Conservation (phyloP, 2,888 invertebrate genomes). For the Coleophora flavipennella region DNA sequence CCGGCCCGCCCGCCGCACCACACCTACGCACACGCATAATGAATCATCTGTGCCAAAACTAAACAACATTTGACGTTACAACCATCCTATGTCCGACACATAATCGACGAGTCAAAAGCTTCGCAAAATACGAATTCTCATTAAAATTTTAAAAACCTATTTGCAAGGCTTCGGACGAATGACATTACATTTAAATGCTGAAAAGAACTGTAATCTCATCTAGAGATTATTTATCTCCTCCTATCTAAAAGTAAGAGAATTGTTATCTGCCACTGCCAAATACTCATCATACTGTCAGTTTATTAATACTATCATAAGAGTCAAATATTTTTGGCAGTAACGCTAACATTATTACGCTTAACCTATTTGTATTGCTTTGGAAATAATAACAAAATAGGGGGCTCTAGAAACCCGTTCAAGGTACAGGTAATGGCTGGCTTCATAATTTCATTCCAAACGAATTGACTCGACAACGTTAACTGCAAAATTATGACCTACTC, state of each 20-base stretch:
- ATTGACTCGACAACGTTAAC: slow-evolving; percentile 44
- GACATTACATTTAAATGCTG: slow-evolving; percentile 45
- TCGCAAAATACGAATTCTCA: not conserved
- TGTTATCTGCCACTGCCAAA: slow-evolving; percentile 50
- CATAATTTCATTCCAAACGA: slow-evolving; percentile 45
- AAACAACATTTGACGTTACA: slow-evolving; percentile 26
- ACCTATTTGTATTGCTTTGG: slow-evolving; percentile 60
- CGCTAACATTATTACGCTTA: slow-evolving; percentile 55
- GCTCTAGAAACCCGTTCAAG: slow-evolving; percentile 37
- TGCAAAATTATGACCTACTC: slow-evolving; percentile 38
- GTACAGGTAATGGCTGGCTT: slow-evolving; percentile 61
- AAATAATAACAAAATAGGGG: slow-evolving; percentile 56
- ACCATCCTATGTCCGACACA: slow-evolving; percentile 30
- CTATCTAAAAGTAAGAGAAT: slow-evolving; percentile 31
- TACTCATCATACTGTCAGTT: slow-evolving; percentile 29
- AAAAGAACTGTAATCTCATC: slow-evolving; percentile 51
- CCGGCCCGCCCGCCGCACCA: slow-evolving; percentile 89
- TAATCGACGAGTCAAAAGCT: slow-evolving; percentile 14
- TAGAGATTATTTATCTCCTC: slow-evolving; percentile 21
- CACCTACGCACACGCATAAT: slow-evolving; percentile 76
- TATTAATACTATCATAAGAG: slow-evolving; percentile 34
- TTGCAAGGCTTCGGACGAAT: slow-evolving; percentile 3
- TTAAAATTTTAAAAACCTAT: slow-evolving; percentile 1
- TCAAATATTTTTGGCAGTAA: slow-evolving; percentile 49
- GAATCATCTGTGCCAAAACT: slow-evolving; percentile 47